Conservation (phyloP, 2,113 vertebrate genomes). For the Haemorhous mexicanus region DNA sequence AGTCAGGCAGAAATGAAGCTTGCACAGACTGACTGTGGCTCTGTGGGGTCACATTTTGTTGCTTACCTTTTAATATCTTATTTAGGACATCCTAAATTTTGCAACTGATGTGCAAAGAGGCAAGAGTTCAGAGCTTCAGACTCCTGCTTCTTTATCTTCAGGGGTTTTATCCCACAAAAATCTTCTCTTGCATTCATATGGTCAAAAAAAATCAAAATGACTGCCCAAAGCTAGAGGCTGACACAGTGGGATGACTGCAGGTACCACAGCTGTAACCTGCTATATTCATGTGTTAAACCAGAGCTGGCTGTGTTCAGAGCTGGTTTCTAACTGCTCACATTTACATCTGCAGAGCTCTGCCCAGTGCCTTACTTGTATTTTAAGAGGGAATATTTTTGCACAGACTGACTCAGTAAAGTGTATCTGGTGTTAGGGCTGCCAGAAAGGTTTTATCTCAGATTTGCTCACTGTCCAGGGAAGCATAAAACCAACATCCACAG, state of each 20-base stretch:
- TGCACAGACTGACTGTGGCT: accelerated
- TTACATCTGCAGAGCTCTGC: not conserved
- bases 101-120: not conserved
- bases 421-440: not conserved
- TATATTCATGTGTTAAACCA: not conserved
- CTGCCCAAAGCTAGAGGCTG: not conserved
- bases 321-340: not conserved
- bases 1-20: not conserved
- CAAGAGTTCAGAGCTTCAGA: not conserved
- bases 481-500: not conserved
- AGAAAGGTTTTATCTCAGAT: not conserved
- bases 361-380: not conserved
- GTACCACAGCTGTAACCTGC: not conserved
- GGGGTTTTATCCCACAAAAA: accelerated
- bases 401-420: not conserved
- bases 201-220: accelerated
- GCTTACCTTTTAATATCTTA: not conserved
- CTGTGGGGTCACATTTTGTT: not conserved
- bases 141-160: not conserved
- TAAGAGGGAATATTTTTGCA: not conserved
- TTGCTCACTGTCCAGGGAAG: not conserved
- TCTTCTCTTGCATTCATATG: accelerated
- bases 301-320: not conserved
- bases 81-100: not conserved
- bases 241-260: not conserved